These are phyloP conservation scores for Phorcus lineatus DNA, from an alignment of 2,888 invertebrate species.

Conservation along the genomic window DNA sequence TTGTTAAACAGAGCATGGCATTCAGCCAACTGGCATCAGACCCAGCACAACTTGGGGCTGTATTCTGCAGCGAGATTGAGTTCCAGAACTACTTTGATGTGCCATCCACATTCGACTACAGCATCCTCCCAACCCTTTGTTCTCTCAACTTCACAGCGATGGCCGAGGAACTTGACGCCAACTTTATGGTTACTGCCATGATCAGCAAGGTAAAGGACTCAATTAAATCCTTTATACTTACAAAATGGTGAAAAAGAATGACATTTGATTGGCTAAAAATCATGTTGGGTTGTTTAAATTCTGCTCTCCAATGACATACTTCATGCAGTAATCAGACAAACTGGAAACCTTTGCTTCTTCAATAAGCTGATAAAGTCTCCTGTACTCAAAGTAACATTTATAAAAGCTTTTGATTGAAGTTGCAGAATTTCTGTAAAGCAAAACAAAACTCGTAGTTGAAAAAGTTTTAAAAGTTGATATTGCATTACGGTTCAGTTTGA, in stretches of 20 bases:
- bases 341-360: too few relatives aligned
- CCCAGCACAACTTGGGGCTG: not conserved
- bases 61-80: slow-evolving; percentile 38
- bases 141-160: slow-evolving; percentile 41
- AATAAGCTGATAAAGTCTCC: too few relatives aligned
- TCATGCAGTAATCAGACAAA: too few relatives aligned
- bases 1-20: slow-evolving; percentile 30
- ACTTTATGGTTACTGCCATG: slow-evolving; percentile 37
- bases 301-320: too few relatives aligned
- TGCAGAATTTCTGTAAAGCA: too few relatives aligned
- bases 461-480: too few relatives aligned
- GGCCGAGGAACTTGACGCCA: slow-evolving; percentile 28
- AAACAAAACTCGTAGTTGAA: too few relatives aligned
- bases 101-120: slow-evolving; percentile 35
- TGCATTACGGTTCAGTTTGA: too few relatives aligned
- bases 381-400: too few relatives aligned
- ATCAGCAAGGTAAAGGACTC: slow-evolving; percentile 29
- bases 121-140: slow-evolving; percentile 34
- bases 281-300: not conserved
- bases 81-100: slow-evolving; percentile 41
- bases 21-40: slow-evolving; percentile 29
- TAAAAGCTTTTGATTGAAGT: too few relatives aligned
- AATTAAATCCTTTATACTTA: not conserved
- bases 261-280: not conserved
- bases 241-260: too few relatives aligned